A percentile compares a stretch with the other conserved stretches of the same genome.
Evolutionary conservation across 2,113 vertebrate genomes (phyloP).

Genomic region (Etheostoma cragini): DNA sequence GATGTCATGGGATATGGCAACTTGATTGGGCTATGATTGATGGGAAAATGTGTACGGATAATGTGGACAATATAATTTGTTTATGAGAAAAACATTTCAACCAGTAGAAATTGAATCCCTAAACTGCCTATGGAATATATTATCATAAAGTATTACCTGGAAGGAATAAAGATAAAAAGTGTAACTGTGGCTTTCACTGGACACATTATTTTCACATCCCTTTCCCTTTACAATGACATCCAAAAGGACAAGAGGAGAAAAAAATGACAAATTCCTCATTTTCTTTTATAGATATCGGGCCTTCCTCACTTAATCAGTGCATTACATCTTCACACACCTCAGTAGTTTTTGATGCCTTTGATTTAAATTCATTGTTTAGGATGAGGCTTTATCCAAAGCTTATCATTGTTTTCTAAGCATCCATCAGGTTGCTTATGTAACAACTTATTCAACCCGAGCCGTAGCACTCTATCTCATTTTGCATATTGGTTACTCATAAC

Average conservation of each 20-base stretch:
- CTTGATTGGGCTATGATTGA: not conserved
- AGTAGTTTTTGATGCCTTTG: slow-evolving; percentile 46
- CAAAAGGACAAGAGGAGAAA: slow-evolving; percentile 12
- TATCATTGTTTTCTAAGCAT: slow-evolving; percentile 31
- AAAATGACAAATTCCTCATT: slow-evolving; percentile 7
- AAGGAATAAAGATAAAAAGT: slow-evolving; percentile 5
- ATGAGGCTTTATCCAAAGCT: slow-evolving; percentile 46
- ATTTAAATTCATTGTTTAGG: slow-evolving; percentile 48
- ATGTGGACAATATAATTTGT: not conserved
- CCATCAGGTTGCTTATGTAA: slow-evolving; percentile 51
- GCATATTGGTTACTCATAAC: slow-evolving; percentile 25
- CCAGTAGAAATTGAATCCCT: not conserved
- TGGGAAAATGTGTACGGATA: not conserved
- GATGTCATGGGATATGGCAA: not conserved
- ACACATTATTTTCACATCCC: slow-evolving; percentile 8
- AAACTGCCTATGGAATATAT: not conserved
- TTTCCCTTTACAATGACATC: slow-evolving; percentile 18
- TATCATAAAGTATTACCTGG: not conserved
- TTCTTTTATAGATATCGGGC: slow-evolving; percentile 32
- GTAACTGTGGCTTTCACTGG: slow-evolving; percentile 1
- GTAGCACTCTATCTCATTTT: slow-evolving; percentile 30
- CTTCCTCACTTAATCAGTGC: slow-evolving; percentile 30
- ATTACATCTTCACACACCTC: slow-evolving; percentile 46
- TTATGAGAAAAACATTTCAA: not conserved
- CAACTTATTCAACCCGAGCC: slow-evolving; percentile 60